phyloP scores from a whole-genome alignment of 2,888 invertebrate species.

The Leptopterna dolabrata region DNA sequence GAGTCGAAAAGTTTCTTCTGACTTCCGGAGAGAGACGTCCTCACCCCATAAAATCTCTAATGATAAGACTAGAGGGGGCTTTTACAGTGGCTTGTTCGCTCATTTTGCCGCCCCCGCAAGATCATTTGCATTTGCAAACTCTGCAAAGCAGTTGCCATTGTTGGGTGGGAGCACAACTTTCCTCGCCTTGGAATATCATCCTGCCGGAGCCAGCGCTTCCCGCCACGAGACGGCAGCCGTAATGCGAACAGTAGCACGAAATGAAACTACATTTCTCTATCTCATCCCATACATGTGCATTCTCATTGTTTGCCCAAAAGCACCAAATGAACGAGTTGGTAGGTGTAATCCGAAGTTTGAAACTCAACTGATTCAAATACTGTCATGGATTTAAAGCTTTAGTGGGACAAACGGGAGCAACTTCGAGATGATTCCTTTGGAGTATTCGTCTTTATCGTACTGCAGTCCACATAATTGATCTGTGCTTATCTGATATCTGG shows the following conservation, averaged over 20 bases:
- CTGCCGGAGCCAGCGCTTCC: background rate
- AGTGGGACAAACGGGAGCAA: no score
- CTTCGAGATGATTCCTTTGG: no score
- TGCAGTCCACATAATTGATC: no score
- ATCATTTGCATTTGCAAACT: conserved; percentile 36
- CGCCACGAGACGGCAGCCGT: background rate
- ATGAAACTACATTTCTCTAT: background rate
- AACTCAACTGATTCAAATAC: no score
- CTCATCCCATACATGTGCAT: background rate
- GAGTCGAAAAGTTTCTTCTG: background rate
- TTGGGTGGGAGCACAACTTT: conserved; percentile 23
- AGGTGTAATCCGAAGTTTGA: background rate
- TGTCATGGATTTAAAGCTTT: no score
- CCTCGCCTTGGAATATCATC: conserved; percentile 34
- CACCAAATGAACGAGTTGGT: background rate
- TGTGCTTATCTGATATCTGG: no score
- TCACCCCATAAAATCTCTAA: conserved; percentile 18
- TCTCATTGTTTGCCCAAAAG: background rate
- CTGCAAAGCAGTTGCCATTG: conserved; percentile 25
- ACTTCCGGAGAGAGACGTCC: background rate
- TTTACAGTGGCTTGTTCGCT: conserved; percentile 5
- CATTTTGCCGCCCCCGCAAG: background rate
- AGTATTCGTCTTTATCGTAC: no score
- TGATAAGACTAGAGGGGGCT: background rate
- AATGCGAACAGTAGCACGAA: background rate